Evolutionary conservation across 2,888 invertebrate species (phyloP).

Genomic region (Phengaris alcon): DNA sequence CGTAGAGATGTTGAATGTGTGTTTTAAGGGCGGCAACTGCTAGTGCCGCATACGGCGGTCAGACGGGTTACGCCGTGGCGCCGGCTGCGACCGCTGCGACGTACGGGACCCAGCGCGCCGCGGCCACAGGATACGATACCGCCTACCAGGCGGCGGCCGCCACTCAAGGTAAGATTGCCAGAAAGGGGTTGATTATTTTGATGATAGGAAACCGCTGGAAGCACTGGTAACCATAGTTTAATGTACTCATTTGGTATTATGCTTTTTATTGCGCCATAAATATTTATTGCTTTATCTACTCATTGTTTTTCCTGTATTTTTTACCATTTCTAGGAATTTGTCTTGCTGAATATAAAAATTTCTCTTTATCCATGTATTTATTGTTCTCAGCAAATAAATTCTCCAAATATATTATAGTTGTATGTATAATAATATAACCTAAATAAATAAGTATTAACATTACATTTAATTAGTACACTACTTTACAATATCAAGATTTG

Average conservation of each 20-base stretch:
- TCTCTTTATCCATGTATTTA: too few relatives aligned
- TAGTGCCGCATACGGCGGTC: conserved; percentile 90
- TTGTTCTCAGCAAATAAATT: too few relatives aligned
- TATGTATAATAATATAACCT: neutral
- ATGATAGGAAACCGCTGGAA: neutral
- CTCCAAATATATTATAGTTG: neutral
- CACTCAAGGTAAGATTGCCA: conserved; percentile 79
- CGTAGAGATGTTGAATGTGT: conserved; percentile 42
- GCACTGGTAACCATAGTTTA: neutral
- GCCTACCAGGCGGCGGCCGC: conserved; percentile 91
- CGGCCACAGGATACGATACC: conserved; percentile 89
- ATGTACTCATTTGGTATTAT: neutral
- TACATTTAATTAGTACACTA: neutral
- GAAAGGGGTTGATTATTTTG: neutral
- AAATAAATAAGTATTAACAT: neutral
- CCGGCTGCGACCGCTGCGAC: conserved; percentile 90
- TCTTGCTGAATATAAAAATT: too few relatives aligned
- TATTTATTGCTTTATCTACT: neutral
- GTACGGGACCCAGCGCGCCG: conserved; percentile 89
- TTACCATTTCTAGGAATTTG: neutral
- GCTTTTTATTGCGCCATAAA: neutral
- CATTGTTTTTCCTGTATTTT: neutral
- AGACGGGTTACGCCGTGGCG: conserved; percentile 91
- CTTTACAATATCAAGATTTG: neutral
- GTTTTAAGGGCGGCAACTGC: conserved; percentile 83